Conservation (phyloP, 2,113 vertebrate genomes). For the Oxygymnocypris stewartii region DNA sequence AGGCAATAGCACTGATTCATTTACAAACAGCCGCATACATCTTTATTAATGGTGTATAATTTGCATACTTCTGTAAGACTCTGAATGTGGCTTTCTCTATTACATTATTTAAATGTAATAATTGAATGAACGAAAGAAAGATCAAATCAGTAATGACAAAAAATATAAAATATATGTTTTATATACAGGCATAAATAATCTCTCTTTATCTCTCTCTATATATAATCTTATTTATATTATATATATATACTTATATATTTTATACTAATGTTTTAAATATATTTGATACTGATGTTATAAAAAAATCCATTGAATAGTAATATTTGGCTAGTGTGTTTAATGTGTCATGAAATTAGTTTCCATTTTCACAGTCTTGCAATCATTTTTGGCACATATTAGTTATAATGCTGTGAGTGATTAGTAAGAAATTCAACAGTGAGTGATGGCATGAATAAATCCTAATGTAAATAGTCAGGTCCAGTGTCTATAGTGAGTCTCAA, state of each 20-base stretch:
- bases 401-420: constrained; percentile 9
- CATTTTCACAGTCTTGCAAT: constrained; percentile 24
- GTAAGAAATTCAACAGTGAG: not conserved
- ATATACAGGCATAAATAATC: too few species aligned
- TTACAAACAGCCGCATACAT: not conserved
- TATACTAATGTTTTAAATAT: not conserved
- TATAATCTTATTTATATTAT: too few species aligned
- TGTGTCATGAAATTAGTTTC: constrained; percentile 19
- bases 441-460: constrained; percentile 22
- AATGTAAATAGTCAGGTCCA: constrained; percentile 25
- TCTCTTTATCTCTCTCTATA: not conserved
- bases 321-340: too few species aligned
- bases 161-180: not conserved
- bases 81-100: not conserved
- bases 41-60: not conserved
- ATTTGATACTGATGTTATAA: not conserved
- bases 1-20: constrained; percentile 2
- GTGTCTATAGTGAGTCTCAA: constrained; percentile 6
- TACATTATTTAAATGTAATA: not conserved
- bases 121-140: not conserved
- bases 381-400: constrained; percentile 6
- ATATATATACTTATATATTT: too few species aligned
- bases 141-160: too few species aligned
- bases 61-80: too few species aligned
- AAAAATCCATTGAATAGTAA: not conserved